Evolutionary conservation across 2,888 invertebrate genomes (phyloP), one percentile per base, ranked within the genome.

Genomic region (Ectropis crepuscularia): DNA sequence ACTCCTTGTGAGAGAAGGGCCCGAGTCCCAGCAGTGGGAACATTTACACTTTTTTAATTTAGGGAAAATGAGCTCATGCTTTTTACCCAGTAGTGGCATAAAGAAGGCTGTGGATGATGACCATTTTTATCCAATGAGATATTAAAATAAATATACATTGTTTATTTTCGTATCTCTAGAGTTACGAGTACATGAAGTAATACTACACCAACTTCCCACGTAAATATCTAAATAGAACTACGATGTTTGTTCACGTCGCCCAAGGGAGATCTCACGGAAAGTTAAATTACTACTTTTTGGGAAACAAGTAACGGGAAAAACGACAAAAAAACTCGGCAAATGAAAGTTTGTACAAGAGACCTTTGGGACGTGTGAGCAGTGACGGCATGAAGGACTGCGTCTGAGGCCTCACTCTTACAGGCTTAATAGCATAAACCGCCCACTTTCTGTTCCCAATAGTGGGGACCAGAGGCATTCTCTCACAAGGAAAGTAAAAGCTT

Each of bases 321-420:
- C 45, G 54, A 53, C 53, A 53, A 47, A 55, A 55, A 55, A 47
- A 39, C 39, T 47, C 55, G 7, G 43, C 37, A 55, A 55, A 46
- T 38, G 47, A 55, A 54, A 38, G 9, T 46, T 54, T 45, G 38
- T 16, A 55, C 55, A 28, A 41, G 28, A 46, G 5, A 47, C 55
- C 55, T 2, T 12, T 28, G 47, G 55, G 55, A 39, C 39, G 39
- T 38, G 39, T 41, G 39, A 48, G 47, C 8, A 7, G 47, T 47
- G 47, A 10, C 46, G 47, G 16, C 39, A 47, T 6, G n/a, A 0
- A 39, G 12, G 41, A 10, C 16, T n/a, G 12, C 37, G 54, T 47
- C 10, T 28, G n/a, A 41, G 7, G 12, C 36, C n/a, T n/a, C 11
- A 28, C 16, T 28, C 16, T 28, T 28, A 2, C 16, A 28, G 16